These are phyloP conservation scores for Callimorpha dominula DNA, from an alignment of 2,888 invertebrate species.

Conservation along the genomic window DNA sequence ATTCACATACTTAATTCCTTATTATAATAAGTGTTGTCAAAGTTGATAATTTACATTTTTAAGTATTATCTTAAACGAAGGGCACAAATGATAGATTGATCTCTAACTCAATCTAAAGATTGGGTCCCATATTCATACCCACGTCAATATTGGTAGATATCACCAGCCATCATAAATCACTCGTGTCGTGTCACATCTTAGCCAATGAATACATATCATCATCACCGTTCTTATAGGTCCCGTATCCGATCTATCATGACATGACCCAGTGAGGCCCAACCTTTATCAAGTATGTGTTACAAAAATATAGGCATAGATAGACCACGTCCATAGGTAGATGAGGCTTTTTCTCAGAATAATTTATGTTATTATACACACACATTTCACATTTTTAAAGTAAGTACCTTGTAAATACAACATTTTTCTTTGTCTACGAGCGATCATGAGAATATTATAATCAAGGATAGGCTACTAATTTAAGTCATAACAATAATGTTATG, in stretches of 20 bases:
- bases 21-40: constrained; percentile 4
- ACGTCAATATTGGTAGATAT: not conserved
- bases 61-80: constrained; percentile 28
- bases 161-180: not conserved
- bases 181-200: no score
- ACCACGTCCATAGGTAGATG: not conserved
- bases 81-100: constrained; percentile 30
- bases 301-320: not conserved
- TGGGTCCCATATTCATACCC: not conserved
- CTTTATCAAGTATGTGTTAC: not conserved
- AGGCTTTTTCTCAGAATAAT: not conserved
- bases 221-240: not conserved
- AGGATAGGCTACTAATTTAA: no score
- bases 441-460: no score
- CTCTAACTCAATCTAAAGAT: not conserved
- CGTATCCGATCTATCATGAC: no score
- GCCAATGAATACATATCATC: not conserved
- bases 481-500: no score
- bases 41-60: constrained; percentile 2
- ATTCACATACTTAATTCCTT: constrained; percentile 25
- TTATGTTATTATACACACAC: not conserved
- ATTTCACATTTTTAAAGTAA: not conserved
- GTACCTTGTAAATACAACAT: not conserved
- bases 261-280: not conserved
- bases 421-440: not conserved